A percentile compares a stretch with the other conserved stretches of the same genome.
Evolutionary conservation across 2,888 invertebrate species (phyloP).

Genomic region (Drosophila austrosaltans): DNA sequence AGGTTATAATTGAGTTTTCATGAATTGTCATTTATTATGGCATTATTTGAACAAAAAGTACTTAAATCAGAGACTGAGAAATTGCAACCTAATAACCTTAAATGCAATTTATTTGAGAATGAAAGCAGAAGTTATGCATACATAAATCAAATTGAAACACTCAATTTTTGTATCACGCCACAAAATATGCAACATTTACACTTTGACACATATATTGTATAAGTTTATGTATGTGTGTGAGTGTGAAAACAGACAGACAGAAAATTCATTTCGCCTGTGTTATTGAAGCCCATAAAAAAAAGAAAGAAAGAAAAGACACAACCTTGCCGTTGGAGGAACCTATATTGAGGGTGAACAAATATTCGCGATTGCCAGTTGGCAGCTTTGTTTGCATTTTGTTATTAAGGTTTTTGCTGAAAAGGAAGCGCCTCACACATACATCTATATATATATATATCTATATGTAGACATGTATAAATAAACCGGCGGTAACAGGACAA

Average conservation of each 20-base stretch:
- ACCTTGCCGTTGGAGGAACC: background rate
- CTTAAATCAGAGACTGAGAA: background rate
- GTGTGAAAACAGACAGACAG: background rate
- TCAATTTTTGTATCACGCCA: background rate
- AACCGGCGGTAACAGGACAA: background rate
- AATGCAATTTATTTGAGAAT: background rate
- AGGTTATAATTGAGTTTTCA: background rate
- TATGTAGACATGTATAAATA: conserved; percentile 6
- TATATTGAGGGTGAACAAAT: conserved; percentile 6
- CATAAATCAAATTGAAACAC: conserved; percentile 11
- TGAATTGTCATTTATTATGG: background rate
- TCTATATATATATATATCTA: conserved; percentile 9
- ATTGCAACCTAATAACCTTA: background rate
- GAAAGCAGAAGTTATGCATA: background rate
- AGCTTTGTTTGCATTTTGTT: conserved; percentile 71
- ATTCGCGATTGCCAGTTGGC: conserved; percentile 32
- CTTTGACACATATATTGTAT: conserved; percentile 9
- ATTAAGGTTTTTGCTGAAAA: conserved; percentile 64
- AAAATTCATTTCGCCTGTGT: conserved; percentile 12
- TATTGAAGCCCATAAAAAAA: conserved; percentile 4
- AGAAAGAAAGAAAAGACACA: background rate
- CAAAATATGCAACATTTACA: conserved; percentile 27
- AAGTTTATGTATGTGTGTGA: too few relatives aligned
- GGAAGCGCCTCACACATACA: conserved; percentile 40
- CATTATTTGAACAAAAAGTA: background rate